Conservation (phyloP, 1,140 invertebrate genomes). For the Drosophila obscura region DNA sequence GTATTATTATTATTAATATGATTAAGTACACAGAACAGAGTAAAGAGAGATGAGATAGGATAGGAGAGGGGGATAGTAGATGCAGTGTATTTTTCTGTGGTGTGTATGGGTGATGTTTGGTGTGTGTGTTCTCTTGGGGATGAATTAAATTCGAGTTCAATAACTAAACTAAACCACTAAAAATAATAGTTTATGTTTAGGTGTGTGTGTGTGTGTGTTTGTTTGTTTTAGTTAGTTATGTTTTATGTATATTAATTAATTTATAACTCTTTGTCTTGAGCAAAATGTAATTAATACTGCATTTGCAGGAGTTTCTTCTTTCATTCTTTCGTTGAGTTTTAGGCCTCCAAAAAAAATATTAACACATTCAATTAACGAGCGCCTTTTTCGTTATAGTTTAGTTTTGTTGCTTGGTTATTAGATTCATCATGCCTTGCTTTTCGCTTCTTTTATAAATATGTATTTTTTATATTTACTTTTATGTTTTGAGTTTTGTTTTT, state of each 20-base stretch:
- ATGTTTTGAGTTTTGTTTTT: slow-evolving; percentile 29
- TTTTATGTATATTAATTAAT: slow-evolving; percentile 26
- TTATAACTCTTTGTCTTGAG: slow-evolving; percentile 52
- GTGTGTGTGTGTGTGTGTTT: slow-evolving; percentile 19
- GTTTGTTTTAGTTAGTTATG: slow-evolving; percentile 25
- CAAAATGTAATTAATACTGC: slow-evolving; percentile 49
- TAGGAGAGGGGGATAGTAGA: background rate
- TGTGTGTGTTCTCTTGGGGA: slow-evolving; percentile 44
- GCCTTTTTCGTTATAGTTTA: slow-evolving; percentile 8
- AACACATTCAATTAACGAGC: slow-evolving; percentile 29
- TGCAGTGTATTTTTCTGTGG: slow-evolving; percentile 15
- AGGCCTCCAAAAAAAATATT: slow-evolving; percentile 13
- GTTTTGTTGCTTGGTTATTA: slow-evolving; percentile 7
- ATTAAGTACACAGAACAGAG: slow-evolving; percentile 65
- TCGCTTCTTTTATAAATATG: slow-evolving; percentile 50
- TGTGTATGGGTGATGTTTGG: slow-evolving; percentile 32
- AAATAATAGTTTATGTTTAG: slow-evolving; percentile 28
- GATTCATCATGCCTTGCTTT: slow-evolving; percentile 25
- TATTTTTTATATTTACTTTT: slow-evolving; percentile 40
- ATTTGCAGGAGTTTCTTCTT: slow-evolving; percentile 27
- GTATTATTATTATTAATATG: slow-evolving; percentile 19
- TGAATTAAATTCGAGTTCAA: slow-evolving; percentile 77
- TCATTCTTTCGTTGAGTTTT: slow-evolving; percentile 16
- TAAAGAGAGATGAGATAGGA: slow-evolving; percentile 6
- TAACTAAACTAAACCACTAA: slow-evolving; percentile 56